A percentile compares a stretch with the other conserved stretches of the same genome.
These are phyloP conservation scores for Tinamus guttatus DNA, from an alignment of 2,113 vertebrate species.

Conservation along the genomic window DNA sequence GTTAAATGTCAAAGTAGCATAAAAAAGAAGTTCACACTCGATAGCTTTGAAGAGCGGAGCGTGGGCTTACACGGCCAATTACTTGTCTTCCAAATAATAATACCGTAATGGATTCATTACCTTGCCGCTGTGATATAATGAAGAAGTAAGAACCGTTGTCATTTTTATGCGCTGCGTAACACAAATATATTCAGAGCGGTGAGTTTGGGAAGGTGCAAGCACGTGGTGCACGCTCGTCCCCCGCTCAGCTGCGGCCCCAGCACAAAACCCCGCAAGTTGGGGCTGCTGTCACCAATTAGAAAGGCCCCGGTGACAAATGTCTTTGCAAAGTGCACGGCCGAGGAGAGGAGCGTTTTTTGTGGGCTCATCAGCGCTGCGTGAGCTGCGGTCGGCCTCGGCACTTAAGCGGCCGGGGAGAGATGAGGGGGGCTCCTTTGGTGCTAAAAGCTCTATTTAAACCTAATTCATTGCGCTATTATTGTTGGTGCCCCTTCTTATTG, in stretches of 20 bases:
- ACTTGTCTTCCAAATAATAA: slow-evolving; percentile 20
- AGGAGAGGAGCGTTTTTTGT: neutral
- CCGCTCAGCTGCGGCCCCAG: slow-evolving; percentile 62
- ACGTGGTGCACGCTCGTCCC: neutral
- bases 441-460: neutral
- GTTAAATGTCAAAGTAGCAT: neutral
- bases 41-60: neutral
- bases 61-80: neutral
- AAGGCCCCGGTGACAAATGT: slow-evolving; percentile 38
- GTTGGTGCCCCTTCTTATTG: neutral
- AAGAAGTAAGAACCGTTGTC: neutral
- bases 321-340: neutral
- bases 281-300: slow-evolving; percentile 40
- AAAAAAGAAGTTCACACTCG: neutral
- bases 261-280: neutral
- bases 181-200: neutral
- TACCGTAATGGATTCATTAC: neutral
- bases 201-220: neutral
- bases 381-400: fast-evolving
- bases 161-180: neutral
- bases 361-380: neutral
- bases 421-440: neutral
- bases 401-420: neutral
- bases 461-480: neutral
- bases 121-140: neutral